Evolutionary conservation across 37 sponge, comb jelly and placozoan species (phyloP).

Genomic region (Crambe crambe): DNA sequence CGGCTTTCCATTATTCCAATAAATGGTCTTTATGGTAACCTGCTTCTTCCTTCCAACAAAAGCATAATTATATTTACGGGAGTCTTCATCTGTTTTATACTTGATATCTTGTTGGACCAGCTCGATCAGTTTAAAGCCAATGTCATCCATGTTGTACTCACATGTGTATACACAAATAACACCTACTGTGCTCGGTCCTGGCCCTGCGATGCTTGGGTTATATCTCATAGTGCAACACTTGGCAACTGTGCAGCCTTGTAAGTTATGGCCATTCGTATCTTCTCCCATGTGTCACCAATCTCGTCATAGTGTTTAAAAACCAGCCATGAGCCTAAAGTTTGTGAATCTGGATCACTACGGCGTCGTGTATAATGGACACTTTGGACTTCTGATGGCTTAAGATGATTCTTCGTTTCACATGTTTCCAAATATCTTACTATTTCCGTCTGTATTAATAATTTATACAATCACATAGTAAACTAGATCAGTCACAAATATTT

Average conservation of each 20-base stretch:
- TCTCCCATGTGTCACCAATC: constrained; percentile 39
- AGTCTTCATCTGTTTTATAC: constrained; percentile 67
- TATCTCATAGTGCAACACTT: constrained; percentile 38
- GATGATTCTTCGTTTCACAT: too few relatives aligned
- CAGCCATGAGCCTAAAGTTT: constrained; percentile 68
- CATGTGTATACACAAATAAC: constrained; percentile 53
- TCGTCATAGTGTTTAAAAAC: constrained; percentile 9
- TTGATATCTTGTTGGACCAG: constrained; percentile 57
- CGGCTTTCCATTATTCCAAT: constrained; percentile 69
- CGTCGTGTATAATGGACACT: too few relatives aligned
- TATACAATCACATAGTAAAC: too few relatives aligned
- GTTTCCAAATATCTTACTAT: too few relatives aligned
- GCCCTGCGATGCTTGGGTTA: constrained; percentile 9
- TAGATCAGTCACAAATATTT: too few relatives aligned
- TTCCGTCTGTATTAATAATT: too few relatives aligned
- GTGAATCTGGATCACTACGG: too few relatives aligned
- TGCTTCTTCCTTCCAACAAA: constrained; percentile 19
- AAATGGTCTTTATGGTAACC: constrained; percentile 42
- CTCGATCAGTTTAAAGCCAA: constrained; percentile 51
- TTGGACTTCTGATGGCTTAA: too few relatives aligned
- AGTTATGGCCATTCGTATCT: constrained; percentile 18
- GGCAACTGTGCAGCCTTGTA: constrained; percentile 19
- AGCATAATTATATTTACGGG: constrained; percentile 8
- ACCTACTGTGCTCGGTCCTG: background rate
- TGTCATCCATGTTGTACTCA: constrained; percentile 42